These are phyloP conservation scores for Arion vulgaris DNA, from an alignment of 1,140 invertebrate species.

Conservation along the genomic window DNA sequence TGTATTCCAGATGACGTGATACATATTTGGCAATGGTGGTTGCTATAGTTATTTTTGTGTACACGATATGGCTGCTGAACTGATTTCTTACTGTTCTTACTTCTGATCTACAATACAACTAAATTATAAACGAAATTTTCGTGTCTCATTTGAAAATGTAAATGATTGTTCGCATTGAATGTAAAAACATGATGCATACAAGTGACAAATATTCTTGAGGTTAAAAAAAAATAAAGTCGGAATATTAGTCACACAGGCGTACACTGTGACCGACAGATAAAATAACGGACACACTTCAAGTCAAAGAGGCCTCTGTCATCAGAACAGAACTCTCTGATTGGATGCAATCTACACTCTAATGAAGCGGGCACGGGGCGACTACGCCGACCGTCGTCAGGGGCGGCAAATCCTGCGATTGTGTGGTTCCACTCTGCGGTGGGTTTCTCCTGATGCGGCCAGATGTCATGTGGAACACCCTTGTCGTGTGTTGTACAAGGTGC, in stretches of 20 bases:
- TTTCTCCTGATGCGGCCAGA: conserved; percentile 9
- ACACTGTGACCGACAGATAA: not conserved
- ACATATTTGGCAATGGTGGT: not conserved
- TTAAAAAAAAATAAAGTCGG: too few species aligned
- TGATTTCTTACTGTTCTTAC: too few species aligned
- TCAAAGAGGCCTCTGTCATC: conserved; percentile 6
- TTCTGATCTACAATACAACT: too few species aligned
- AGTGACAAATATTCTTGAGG: too few species aligned
- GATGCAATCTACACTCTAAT: conserved; percentile 23
- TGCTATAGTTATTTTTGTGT: too few species aligned
- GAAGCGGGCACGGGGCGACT: not conserved
- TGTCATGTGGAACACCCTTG: conserved; percentile 14
- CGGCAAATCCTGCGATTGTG: conserved; percentile 6
- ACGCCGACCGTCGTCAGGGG: not conserved
- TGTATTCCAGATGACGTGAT: too few species aligned
- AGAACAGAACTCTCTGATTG: conserved; percentile 12
- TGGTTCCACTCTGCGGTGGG: conserved; percentile 6
- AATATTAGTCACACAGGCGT: not conserved
- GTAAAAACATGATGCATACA: too few species aligned
- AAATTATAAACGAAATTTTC: too few species aligned
- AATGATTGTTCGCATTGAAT: too few species aligned
- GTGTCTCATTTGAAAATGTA: too few species aligned
- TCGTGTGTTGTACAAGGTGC: conserved; percentile 11
- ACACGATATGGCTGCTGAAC: too few species aligned
- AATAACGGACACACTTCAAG: not conserved